Evolutionary conservation across 2,797 vertebrate genomes (phyloP).

Genomic region (Anolis apletophallus): DNA sequence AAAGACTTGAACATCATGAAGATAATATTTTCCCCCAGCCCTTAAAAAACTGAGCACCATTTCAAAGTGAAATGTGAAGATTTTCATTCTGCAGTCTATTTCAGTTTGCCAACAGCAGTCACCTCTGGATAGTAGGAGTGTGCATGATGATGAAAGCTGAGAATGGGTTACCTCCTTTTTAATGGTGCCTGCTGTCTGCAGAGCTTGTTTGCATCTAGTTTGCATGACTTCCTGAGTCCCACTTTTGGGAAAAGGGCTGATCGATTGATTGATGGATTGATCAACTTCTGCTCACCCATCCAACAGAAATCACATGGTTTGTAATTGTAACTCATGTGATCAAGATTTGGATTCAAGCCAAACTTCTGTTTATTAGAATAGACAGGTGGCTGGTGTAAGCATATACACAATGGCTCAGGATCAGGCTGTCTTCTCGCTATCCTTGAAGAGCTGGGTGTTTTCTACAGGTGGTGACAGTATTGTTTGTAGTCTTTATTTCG

Average conservation of each 20-base stretch:
- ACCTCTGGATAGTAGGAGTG: background rate
- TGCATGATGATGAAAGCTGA: too few species aligned
- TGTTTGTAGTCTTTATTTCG: conserved; percentile 22
- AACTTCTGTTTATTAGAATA: background rate
- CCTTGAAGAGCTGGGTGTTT: background rate
- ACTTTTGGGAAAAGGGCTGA: background rate
- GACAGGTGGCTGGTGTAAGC: background rate
- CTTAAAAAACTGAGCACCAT: conserved; percentile 15
- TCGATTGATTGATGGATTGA: too few species aligned
- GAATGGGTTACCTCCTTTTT: background rate
- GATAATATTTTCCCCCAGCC: conserved; percentile 15
- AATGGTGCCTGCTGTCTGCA: background rate
- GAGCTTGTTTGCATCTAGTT: background rate
- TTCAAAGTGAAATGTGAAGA: background rate
- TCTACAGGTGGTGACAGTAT: background rate
- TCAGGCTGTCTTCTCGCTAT: background rate
- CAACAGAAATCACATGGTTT: background rate
- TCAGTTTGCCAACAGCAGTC: background rate
- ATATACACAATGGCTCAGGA: background rate
- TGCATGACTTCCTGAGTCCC: background rate
- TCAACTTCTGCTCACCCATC: too few species aligned
- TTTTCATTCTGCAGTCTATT: background rate
- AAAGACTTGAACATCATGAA: conserved; percentile 1
- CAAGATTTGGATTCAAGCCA: too few species aligned
- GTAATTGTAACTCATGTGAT: background rate